Evolutionary conservation across 2,113 vertebrate species (phyloP), one percentile per base, ranked within the genome.

Genomic region (Phoenicopterus ruber): DNA sequence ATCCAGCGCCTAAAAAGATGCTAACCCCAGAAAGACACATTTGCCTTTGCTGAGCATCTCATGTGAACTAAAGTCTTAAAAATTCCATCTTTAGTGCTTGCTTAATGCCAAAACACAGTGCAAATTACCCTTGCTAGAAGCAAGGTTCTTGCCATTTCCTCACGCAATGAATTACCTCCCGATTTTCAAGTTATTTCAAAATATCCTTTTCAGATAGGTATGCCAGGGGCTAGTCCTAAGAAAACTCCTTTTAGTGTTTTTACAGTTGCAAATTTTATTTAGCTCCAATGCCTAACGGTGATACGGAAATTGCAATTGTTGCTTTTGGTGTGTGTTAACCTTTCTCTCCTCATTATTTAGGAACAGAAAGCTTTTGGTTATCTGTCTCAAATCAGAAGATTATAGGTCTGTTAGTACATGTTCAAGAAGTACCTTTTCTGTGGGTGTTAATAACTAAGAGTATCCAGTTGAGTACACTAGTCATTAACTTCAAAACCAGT

Each of bases 51-150:
- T 67, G 88, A 94, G 82, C 31, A 73, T 92, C 86, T 90, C 42
- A 24, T 13, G 77, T 82, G 67, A 65, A 94, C 40, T 69, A 34
- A 66, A 74, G 79, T 62, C 44, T 90, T 71, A 91, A 97, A 94
- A 84, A 91, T 94, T 96, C 93, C 73, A 78, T 52, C 78, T 97
- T 82, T 59, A 81, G 91, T 97, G 69, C 93, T 88, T 97, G 69
- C 93, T 88, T 96, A 94, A 97, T 97, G 95, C 87, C 67, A 87
- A 97, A 97, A 94, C 92, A 79, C 77, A 91, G 90, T 95, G 90
- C 91, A 97, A 97, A 97, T 95, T 90, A 87, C 93, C 97, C 91
- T 96, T 94, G 96, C 97, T 92, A 65, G 91, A 96, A 97, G 98
- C 95, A 94, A 98, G 69, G 91, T 96, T 97, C 97, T 96, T 96